Percentiles rank a stretch among this genome's conserved stretches.
Evolutionary conservation across 2,888 invertebrate species (phyloP).

Genomic region (Phlogophora meticulosa): DNA sequence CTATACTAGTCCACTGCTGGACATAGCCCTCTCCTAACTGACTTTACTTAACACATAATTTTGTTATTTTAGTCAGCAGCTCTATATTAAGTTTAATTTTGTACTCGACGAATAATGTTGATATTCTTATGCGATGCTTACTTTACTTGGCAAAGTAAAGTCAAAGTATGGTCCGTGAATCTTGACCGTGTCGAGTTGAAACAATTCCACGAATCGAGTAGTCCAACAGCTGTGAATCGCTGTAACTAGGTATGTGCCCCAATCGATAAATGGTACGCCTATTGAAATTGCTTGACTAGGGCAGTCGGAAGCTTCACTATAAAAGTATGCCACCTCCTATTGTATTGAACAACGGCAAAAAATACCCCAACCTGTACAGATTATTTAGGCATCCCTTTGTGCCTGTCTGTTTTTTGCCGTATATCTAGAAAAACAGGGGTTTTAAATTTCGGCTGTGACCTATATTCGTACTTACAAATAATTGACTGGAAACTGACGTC

Average conservation of each 20-base stretch:
- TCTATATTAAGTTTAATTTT: too few relatives aligned
- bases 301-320: constrained; percentile 18
- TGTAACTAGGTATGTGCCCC: constrained; percentile 45
- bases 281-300: constrained; percentile 55
- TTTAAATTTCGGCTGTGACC: constrained; percentile 27
- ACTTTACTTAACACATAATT: too few relatives aligned
- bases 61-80: too few relatives aligned
- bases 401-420: constrained; percentile 4
- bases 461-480: constrained; percentile 31
- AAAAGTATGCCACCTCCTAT: constrained; percentile 18
- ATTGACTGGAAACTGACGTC: constrained; percentile 39
- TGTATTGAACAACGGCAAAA: constrained; percentile 47
- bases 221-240: constrained; percentile 28
- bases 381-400: constrained; percentile 44
- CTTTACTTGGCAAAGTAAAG: too few relatives aligned
- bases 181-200: constrained; percentile 8
- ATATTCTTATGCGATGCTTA: too few relatives aligned
- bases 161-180: too few relatives aligned
- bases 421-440: constrained; percentile 24
- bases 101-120: too few relatives aligned
- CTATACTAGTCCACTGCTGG: too few relatives aligned
- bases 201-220: constrained; percentile 38
- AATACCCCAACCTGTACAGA: constrained; percentile 24
- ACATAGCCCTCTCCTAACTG: too few relatives aligned
- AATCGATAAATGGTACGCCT: constrained; percentile 53